A percentile compares a stretch with the other conserved stretches of the same genome.
Evolutionary conservation across 2,797 vertebrate species (phyloP).

Genomic region (Pantherophis alleghaniensis): DNA sequence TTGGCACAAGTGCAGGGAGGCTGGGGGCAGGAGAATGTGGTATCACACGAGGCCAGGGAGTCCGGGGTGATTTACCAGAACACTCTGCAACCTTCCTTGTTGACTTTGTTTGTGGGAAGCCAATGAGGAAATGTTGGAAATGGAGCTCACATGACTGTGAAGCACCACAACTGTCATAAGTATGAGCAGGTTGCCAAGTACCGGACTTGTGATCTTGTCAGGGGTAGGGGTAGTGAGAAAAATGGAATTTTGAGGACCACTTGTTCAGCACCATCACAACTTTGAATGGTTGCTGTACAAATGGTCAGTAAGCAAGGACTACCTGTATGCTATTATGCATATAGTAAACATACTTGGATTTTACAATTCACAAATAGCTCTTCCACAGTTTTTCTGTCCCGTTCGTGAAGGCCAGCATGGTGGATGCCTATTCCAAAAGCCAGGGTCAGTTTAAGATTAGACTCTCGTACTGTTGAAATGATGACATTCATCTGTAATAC

Average conservation of each 20-base stretch:
- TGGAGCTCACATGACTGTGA: neutral
- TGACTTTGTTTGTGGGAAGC: neutral
- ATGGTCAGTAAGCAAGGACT: neutral
- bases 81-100: neutral
- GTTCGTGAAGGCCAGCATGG: slow-evolving; percentile 92
- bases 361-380: slow-evolving; percentile 98
- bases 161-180: neutral
- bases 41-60: neutral
- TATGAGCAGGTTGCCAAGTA: neutral
- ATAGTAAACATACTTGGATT: slow-evolving; percentile 84
- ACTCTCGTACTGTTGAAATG: slow-evolving; percentile 89
- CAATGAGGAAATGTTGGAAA: neutral
- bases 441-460: slow-evolving; percentile 94
- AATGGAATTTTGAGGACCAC: neutral
- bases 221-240: neutral
- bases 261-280: neutral
- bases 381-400: slow-evolving; percentile 93
- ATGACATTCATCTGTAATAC: slow-evolving; percentile 87
- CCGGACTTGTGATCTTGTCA: neutral
- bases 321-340: neutral
- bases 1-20: neutral
- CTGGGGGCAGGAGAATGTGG: neutral
- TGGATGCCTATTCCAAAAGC: slow-evolving; percentile 98
- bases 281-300: neutral
- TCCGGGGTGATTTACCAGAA: neutral